Conservation (phyloP, 2,888 invertebrate species). For the Leistus spinibarbis region DNA sequence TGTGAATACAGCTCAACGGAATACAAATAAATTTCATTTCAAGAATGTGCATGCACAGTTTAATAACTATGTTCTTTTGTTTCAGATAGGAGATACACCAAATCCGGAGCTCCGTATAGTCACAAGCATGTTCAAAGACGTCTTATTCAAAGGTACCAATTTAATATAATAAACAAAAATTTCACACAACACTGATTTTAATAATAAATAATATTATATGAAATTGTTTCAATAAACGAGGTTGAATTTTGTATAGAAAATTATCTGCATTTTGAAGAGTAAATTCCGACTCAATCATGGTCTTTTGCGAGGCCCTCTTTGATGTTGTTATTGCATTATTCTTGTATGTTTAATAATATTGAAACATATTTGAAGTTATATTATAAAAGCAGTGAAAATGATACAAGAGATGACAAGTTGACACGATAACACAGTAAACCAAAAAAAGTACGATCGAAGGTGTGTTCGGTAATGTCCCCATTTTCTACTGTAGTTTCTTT, state of each 20-base stretch:
- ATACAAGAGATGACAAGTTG: constrained; percentile 12
- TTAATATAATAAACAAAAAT: constrained; percentile 21
- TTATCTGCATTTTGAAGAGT: background rate
- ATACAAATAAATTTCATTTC: too few species aligned
- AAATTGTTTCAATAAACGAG: background rate
- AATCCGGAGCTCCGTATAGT: constrained; percentile 86
- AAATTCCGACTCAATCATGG: background rate
- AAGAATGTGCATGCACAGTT: too few species aligned
- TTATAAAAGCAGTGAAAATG: background rate
- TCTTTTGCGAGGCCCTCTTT: background rate
- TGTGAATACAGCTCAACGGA: too few species aligned
- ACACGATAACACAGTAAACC: constrained; percentile 25
- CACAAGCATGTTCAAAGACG: constrained; percentile 86
- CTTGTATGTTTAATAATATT: background rate
- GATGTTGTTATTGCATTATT: background rate
- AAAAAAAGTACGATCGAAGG: constrained; percentile 11
- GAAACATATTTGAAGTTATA: background rate
- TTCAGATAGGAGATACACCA: constrained; percentile 84
- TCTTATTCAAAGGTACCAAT: constrained; percentile 78
- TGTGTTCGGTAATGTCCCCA: constrained; percentile 12
- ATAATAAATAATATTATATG: background rate
- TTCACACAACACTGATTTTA: constrained; percentile 20
- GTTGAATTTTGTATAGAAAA: background rate
- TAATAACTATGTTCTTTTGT: too few species aligned
- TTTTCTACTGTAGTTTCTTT: constrained; percentile 10